phyloP scores from a whole-genome alignment of 2,113 vertebrate genomes.

The Heteronetta atricapilla region DNA sequence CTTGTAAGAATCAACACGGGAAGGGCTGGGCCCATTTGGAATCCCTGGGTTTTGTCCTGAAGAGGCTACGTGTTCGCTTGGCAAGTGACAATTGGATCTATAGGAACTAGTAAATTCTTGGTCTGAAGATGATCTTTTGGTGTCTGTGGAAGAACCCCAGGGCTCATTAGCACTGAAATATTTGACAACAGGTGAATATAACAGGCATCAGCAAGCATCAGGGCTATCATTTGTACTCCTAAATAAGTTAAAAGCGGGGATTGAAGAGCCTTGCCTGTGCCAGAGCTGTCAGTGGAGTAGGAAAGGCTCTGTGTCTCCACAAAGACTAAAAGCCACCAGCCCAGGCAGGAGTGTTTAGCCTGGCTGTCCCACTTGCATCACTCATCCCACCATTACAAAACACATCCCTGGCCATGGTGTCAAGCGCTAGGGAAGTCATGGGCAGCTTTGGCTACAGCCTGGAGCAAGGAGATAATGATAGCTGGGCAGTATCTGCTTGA shows the following conservation, averaged over 20 bases:
- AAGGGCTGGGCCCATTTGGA: not conserved
- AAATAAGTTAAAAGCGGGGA: not conserved
- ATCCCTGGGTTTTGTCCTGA: not conserved
- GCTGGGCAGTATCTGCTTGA: not conserved
- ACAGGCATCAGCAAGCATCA: not conserved
- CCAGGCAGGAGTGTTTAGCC: not conserved
- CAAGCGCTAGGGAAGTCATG: rapidly evolving
- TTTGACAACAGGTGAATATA: not conserved
- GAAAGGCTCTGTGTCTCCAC: not conserved
- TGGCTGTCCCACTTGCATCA: not conserved
- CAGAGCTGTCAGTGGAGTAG: not conserved
- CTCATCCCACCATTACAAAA: not conserved
- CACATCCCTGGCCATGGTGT: not conserved
- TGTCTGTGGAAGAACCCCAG: not conserved
- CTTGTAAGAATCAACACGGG: not conserved
- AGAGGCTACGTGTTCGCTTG: not conserved
- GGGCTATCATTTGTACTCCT: not conserved
- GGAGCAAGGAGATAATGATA: not conserved
- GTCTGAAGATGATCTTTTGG: not conserved
- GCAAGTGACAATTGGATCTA: too few relatives aligned
- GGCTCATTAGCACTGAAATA: not conserved
- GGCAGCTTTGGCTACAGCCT: not conserved
- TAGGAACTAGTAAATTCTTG: not conserved
- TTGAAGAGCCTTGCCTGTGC: not conserved
- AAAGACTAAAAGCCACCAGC: not conserved